These are phyloP conservation scores for Zhuqinia jingwanae DNA, from an alignment of 2,888 invertebrate species.

Conservation along the genomic window DNA sequence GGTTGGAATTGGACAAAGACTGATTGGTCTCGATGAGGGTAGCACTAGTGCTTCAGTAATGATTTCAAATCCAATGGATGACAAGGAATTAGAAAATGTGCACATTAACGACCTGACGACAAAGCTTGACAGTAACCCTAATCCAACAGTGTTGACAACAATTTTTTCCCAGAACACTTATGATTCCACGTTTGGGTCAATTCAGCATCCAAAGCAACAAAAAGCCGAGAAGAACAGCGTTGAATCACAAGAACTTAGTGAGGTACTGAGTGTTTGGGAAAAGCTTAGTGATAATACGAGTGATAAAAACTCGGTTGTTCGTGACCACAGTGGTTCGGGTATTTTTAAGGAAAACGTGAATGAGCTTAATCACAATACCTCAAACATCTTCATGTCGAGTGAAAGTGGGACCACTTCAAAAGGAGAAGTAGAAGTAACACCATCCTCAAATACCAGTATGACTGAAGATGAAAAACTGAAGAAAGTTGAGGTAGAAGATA, in stretches of 20 bases:
- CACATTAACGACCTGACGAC: conserved; percentile 34
- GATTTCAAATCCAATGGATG: conserved; percentile 30
- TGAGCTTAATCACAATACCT: conserved; percentile 49
- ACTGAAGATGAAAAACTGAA: not conserved
- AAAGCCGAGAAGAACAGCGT: not conserved
- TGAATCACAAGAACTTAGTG: not conserved
- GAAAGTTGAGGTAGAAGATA: conserved; percentile 10
- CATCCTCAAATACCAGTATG: not conserved
- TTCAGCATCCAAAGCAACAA: not conserved
- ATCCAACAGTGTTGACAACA: not conserved
- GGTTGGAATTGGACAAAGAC: conserved; percentile 65
- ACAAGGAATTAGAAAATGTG: not conserved
- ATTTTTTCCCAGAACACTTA: not conserved
- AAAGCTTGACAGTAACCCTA: conserved; percentile 8
- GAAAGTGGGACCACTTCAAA: conserved; percentile 43
- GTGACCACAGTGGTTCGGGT: not conserved
- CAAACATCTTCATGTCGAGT: conserved; percentile 9
- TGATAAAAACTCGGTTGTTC: not conserved
- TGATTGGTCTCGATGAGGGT: conserved; percentile 39
- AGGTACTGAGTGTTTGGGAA: conserved; percentile 20
- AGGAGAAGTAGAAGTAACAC: not conserved
- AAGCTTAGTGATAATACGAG: conserved; percentile 19
- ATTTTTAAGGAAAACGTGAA: conserved; percentile 30
- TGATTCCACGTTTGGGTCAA: not conserved
- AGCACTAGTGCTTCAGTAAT: not conserved